Conservation (phyloP, 2,888 invertebrate species). For the Nyleta sp. region DNA sequence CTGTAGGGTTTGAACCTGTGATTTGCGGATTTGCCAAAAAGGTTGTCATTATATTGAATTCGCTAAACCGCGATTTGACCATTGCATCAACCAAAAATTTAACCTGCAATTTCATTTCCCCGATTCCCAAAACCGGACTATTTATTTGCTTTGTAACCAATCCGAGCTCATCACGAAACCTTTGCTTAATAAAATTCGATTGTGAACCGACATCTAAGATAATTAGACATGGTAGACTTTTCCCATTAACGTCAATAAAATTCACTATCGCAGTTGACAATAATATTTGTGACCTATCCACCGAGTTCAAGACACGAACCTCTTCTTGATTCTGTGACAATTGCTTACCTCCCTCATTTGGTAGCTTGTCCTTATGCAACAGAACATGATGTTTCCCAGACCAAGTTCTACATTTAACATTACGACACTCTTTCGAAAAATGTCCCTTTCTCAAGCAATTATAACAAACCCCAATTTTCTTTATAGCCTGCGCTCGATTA, state of each 20-base stretch:
- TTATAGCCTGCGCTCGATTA: too few relatives aligned
- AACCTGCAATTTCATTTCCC: neutral
- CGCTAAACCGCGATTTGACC: slow-evolving; percentile 1
- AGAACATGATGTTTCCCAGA: too few relatives aligned
- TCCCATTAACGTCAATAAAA: slow-evolving; percentile 17
- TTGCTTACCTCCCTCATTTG: too few relatives aligned
- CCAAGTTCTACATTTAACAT: too few relatives aligned
- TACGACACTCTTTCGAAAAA: too few relatives aligned
- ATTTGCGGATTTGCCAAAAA: slow-evolving; percentile 30
- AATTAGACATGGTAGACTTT: slow-evolving; percentile 14
- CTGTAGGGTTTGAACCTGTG: neutral
- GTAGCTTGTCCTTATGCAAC: too few relatives aligned
- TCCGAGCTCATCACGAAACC: slow-evolving; percentile 6
- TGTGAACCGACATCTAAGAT: slow-evolving; percentile 34
- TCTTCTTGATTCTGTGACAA: too few relatives aligned
- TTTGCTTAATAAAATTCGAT: slow-evolving; percentile 21
- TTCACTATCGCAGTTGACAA: slow-evolving; percentile 38
- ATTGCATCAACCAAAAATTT: neutral
- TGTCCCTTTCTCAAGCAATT: too few relatives aligned
- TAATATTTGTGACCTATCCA: slow-evolving; percentile 2
- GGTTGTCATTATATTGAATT: neutral
- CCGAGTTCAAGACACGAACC: neutral
- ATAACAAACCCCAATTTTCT: too few relatives aligned
- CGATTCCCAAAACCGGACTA: slow-evolving; percentile 14
- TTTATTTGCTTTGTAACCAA: neutral